Conservation (phyloP, 2,888 invertebrate species). For the Seladonia tumulorum region DNA sequence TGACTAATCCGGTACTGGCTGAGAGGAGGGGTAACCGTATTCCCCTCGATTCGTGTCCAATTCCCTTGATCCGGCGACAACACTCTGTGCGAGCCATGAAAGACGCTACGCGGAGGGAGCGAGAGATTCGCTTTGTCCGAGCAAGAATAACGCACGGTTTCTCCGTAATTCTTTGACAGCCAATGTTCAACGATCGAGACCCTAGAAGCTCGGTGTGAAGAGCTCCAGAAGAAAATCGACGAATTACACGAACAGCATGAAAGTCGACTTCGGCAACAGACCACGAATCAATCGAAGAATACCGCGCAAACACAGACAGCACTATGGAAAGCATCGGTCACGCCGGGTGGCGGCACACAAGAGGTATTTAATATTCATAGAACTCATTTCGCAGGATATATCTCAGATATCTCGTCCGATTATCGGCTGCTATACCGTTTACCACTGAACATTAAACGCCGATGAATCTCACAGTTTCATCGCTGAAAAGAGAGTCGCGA, state of each 20-base stretch:
- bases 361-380: constrained; percentile 63
- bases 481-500: background rate
- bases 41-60: no score
- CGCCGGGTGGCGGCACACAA: constrained; percentile 79
- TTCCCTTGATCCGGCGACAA: no score
- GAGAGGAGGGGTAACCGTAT: no score
- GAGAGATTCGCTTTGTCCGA: background rate
- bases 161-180: constrained; percentile 82
- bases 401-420: constrained; percentile 39
- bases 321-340: constrained; percentile 77
- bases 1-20: no score
- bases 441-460: background rate
- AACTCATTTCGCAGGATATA: constrained; percentile 17
- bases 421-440: constrained; percentile 23
- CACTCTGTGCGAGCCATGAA: background rate
- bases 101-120: background rate
- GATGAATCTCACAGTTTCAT: constrained; percentile 15
- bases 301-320: constrained; percentile 84
- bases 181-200: constrained; percentile 91
- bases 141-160: background rate
- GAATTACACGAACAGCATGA: constrained; percentile 87
- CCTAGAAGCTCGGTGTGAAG: constrained; percentile 93
- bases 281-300: constrained; percentile 77
- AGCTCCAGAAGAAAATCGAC: constrained; percentile 92
- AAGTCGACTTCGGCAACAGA: constrained; percentile 74